Evolutionary conservation across 1,140 invertebrate species (phyloP).

Genomic region (Ectropis grisescens): DNA sequence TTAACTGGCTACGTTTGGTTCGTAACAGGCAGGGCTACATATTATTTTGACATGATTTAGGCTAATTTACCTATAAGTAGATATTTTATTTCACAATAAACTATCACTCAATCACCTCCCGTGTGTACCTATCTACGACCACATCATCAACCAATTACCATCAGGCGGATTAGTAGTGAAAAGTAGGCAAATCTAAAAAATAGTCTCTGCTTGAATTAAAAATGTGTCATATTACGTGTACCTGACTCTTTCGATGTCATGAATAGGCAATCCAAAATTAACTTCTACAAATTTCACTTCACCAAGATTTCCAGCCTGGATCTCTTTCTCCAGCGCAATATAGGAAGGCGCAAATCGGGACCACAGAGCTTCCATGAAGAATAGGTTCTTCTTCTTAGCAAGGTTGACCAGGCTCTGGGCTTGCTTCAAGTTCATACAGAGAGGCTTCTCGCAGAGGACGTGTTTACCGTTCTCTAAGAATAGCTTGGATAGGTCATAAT

Average conservation of each 20-base stretch:
- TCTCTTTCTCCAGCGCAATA: constrained; percentile 72
- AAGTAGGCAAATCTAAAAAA: too few relatives aligned
- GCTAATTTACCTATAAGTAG: too few relatives aligned
- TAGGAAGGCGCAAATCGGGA: constrained; percentile 85
- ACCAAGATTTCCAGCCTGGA: constrained; percentile 76
- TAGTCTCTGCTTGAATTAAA: too few relatives aligned
- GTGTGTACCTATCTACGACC: too few relatives aligned
- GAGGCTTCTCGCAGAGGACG: constrained; percentile 88
- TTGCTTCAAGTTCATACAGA: constrained; percentile 81
- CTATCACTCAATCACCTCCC: too few relatives aligned
- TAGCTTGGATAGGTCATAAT: constrained; percentile 76
- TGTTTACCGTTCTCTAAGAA: constrained; percentile 84
- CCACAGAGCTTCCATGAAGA: constrained; percentile 91
- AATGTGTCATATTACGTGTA: too few relatives aligned
- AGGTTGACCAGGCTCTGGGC: constrained; percentile 72
- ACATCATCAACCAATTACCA: too few relatives aligned
- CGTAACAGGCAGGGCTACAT: too few relatives aligned
- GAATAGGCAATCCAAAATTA: constrained; percentile 76
- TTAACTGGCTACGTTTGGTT: too few relatives aligned
- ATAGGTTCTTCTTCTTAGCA: constrained; percentile 76
- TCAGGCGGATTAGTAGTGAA: too few relatives aligned
- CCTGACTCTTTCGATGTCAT: constrained; percentile 73
- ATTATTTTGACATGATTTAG: too few relatives aligned
- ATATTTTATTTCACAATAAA: too few relatives aligned
- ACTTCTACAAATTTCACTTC: constrained; percentile 78